Conservation (phyloP, 2,113 vertebrate species). For the Ictalurus punctatus region DNA sequence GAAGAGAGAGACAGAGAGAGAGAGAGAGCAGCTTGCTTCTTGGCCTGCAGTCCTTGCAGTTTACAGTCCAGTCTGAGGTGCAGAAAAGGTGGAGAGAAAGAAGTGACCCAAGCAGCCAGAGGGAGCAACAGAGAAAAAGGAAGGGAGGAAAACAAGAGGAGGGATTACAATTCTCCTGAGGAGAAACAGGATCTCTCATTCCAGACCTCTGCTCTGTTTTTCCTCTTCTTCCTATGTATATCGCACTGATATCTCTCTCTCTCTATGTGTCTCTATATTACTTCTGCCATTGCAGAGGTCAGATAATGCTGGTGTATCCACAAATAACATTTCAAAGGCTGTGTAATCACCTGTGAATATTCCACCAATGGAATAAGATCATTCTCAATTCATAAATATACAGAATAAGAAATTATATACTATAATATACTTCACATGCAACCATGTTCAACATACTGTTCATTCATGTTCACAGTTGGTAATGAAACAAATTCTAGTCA, state of each 20-base stretch:
- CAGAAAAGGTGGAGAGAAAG: slow-evolving; percentile 16
- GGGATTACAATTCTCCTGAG: slow-evolving; percentile 24
- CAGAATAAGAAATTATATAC: background rate
- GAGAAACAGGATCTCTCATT: slow-evolving; percentile 33
- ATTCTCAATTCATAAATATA: background rate
- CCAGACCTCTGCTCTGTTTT: slow-evolving; percentile 29
- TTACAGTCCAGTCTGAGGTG: background rate
- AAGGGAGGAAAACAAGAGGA: slow-evolving; percentile 25
- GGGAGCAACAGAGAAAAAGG: slow-evolving; percentile 11
- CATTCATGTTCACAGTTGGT: background rate
- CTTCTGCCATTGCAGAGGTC: background rate
- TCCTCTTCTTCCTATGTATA: slow-evolving; percentile 15
- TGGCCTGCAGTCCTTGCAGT: background rate
- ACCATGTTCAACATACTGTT: background rate
- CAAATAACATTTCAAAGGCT: background rate
- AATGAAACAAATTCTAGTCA: background rate
- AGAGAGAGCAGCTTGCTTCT: background rate
- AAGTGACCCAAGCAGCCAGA: background rate
- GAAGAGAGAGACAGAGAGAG: background rate
- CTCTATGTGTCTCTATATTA: background rate
- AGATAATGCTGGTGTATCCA: background rate
- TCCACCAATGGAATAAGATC: background rate
- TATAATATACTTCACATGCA: background rate
- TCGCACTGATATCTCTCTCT: background rate
- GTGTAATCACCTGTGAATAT: background rate